Conservation (phyloP, 2,113 vertebrate species). For the Taxidea taxus region DNA sequence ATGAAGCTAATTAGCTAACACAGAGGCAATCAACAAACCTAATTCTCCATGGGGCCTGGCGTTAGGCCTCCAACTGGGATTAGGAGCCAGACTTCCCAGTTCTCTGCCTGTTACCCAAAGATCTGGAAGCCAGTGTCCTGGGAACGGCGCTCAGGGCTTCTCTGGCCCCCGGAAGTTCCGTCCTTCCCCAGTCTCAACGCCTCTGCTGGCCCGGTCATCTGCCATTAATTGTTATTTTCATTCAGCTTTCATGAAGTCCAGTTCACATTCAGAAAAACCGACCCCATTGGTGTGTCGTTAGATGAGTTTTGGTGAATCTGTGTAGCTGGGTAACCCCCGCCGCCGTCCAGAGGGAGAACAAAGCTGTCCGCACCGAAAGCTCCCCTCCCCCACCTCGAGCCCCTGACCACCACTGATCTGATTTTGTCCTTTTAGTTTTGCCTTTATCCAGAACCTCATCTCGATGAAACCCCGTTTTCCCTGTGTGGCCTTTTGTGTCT, state of each 20-base stretch:
- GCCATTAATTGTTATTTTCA: background rate
- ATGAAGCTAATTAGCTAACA: background rate
- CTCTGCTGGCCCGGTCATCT: background rate
- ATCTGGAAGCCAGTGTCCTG: background rate
- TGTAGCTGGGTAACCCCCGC: background rate
- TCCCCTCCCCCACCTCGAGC: background rate
- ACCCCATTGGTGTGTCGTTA: background rate
- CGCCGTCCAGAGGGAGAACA: background rate
- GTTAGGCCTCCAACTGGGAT: background rate
- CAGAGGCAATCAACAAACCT: background rate
- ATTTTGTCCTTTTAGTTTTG: background rate
- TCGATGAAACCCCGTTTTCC: background rate
- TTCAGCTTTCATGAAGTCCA: background rate
- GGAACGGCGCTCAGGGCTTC: background rate
- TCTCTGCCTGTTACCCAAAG: background rate
- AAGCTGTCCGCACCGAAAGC: rapidly evolving
- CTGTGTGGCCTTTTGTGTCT: background rate
- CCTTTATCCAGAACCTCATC: background rate
- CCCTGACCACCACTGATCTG: background rate
- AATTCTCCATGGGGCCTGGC: background rate
- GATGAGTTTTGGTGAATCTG: background rate
- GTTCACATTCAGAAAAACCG: background rate
- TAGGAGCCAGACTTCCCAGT: background rate
- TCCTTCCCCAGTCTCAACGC: rapidly evolving
- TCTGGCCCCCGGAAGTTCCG: background rate